Conservation (phyloP, 2,113 vertebrate genomes). For the Peromyscus polionotus region DNA sequence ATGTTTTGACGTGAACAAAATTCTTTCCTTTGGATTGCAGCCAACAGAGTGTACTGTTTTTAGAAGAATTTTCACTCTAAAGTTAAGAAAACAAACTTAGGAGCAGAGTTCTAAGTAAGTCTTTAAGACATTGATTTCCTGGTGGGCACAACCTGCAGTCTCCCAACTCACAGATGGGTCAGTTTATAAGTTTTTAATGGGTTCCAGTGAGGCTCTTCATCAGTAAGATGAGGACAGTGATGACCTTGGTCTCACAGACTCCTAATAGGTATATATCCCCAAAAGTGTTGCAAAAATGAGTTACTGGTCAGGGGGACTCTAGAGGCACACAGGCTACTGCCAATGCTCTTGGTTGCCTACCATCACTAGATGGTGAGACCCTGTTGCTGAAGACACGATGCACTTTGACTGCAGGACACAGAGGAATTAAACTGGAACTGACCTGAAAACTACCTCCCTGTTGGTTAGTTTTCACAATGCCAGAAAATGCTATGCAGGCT, state of each 20-base stretch:
- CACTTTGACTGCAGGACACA: background rate
- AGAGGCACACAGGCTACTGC: background rate
- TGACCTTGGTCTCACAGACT: background rate
- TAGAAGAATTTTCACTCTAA: constrained; percentile 37
- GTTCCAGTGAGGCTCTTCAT: background rate
- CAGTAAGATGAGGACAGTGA: background rate
- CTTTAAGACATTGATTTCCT: background rate
- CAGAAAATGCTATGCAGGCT: background rate
- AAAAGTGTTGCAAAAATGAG: background rate
- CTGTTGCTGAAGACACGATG: background rate
- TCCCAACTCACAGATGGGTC: background rate
- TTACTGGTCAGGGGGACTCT: background rate
- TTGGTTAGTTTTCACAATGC: background rate
- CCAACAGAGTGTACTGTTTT: background rate
- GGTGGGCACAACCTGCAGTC: background rate
- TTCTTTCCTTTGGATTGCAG: background rate
- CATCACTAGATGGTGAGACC: background rate
- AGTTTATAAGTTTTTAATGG: background rate
- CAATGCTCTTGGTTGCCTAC: background rate
- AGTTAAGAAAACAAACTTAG: constrained; percentile 46
- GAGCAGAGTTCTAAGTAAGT: background rate
- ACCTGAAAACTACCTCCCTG: background rate
- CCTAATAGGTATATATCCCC: background rate
- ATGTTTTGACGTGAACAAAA: background rate
- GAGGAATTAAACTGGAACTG: background rate